phyloP scores from a whole-genome alignment of 30 jellyfish, hydroid and myxozoan species.

The Aurelia aurita region DNA sequence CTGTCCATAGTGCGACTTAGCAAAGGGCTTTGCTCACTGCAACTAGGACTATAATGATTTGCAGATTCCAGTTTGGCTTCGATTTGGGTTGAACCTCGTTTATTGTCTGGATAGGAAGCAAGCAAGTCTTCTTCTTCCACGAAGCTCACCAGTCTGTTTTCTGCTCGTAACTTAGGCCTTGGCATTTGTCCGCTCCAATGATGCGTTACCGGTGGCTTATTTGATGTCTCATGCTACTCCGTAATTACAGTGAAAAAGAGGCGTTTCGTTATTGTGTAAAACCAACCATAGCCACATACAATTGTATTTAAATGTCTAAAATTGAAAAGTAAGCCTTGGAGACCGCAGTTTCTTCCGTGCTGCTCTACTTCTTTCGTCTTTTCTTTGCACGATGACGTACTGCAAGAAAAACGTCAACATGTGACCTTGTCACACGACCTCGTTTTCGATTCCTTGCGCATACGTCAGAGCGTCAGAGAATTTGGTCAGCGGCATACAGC shows the following conservation, averaged over 20 bases:
- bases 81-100: constrained; percentile 50
- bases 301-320: background rate
- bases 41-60: constrained; percentile 62
- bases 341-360: no score
- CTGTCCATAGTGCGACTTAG: constrained; percentile 89
- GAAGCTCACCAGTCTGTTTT: constrained; percentile 79
- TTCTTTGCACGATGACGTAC: constrained; percentile 41
- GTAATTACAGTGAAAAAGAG: background rate
- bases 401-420: constrained; percentile 32
- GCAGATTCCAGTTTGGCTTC: constrained; percentile 82
- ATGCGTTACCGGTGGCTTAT: constrained; percentile 39
- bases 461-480: no score
- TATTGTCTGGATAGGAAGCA: constrained; percentile 70
- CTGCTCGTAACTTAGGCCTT: constrained; percentile 76
- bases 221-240: constrained; percentile 5
- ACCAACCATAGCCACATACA: background rate
- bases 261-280: background rate
- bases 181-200: constrained; percentile 71
- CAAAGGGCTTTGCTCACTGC: constrained; percentile 98
- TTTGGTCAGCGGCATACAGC: no score
- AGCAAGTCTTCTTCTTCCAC: constrained; percentile 76
- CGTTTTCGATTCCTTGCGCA: constrained; percentile 10
- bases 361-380: background rate
- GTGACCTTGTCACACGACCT: constrained; percentile 33
- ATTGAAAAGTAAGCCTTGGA: background rate